Evolutionary conservation across 2,888 invertebrate species (phyloP).

Genomic region (Athalia cordata): DNA sequence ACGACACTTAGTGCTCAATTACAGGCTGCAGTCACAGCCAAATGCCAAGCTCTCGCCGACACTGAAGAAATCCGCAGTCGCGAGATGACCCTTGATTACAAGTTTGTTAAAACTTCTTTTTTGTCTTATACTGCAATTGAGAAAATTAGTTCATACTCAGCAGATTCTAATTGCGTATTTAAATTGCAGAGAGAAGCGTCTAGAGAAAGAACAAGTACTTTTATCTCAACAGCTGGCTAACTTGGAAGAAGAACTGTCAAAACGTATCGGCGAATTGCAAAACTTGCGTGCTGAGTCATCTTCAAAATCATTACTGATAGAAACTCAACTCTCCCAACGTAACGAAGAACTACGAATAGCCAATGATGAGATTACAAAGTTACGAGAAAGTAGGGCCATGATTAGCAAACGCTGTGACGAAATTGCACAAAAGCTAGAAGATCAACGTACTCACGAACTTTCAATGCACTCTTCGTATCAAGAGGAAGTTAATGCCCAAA

Average conservation of each 20-base stretch:
- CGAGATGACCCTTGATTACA: slow-evolving; percentile 86
- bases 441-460: slow-evolving; percentile 70
- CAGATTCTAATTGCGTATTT: background rate
- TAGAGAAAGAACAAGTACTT: slow-evolving; percentile 88
- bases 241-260: slow-evolving; percentile 86
- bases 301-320: slow-evolving; percentile 80
- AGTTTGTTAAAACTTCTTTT: slow-evolving; percentile 70
- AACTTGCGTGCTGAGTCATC: slow-evolving; percentile 85
- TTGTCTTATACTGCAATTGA: slow-evolving; percentile 3
- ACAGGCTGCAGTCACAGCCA: slow-evolving; percentile 84
- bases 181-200: slow-evolving; percentile 81
- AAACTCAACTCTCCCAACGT: slow-evolving; percentile 86
- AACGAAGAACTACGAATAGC: slow-evolving; percentile 86
- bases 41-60: slow-evolving; percentile 88
- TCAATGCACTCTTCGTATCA: slow-evolving; percentile 77
- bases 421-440: slow-evolving; percentile 78
- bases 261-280: slow-evolving; percentile 86
- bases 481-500: slow-evolving; percentile 91
- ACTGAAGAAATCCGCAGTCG: slow-evolving; percentile 88
- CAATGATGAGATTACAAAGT: slow-evolving; percentile 80
- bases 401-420: slow-evolving; percentile 85
- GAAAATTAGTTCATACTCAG: background rate
- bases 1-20: slow-evolving; percentile 83
- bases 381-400: slow-evolving; percentile 83
- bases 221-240: slow-evolving; percentile 86